phyloP scores from a whole-genome alignment of 2,888 invertebrate genomes.

The Pammene fasciana region DNA sequence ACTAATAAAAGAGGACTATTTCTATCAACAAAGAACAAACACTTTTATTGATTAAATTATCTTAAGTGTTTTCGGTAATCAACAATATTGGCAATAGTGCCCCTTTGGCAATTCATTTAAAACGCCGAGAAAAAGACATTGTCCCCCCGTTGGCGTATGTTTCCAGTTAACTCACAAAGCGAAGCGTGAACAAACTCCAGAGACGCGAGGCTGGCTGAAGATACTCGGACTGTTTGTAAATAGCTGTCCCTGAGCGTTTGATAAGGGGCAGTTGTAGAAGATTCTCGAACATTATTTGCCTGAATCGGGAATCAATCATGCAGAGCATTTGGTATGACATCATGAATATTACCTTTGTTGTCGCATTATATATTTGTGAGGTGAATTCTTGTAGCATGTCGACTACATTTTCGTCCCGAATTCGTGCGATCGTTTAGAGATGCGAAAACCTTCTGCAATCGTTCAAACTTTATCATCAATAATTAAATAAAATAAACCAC shows the following conservation, averaged over 20 bases:
- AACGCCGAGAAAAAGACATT: slow-evolving; percentile 43
- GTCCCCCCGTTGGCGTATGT: slow-evolving; percentile 7
- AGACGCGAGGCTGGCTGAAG: slow-evolving; percentile 18
- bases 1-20: no score
- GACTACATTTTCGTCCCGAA: no score
- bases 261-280: slow-evolving; percentile 18
- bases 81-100: no score
- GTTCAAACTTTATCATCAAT: no score
- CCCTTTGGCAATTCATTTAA: slow-evolving; percentile 45
- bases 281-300: slow-evolving; percentile 35
- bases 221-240: slow-evolving; percentile 18
- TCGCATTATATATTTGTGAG: no score
- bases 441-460: no score
- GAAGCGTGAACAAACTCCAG: slow-evolving; percentile 23
- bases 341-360: slow-evolving; percentile 50
- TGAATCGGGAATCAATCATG: slow-evolving; percentile 48
- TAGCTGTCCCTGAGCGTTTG: slow-evolving; percentile 3
- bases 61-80: no score
- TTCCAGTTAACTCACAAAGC: slow-evolving; percentile 37
- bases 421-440: no score
- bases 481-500: no score
- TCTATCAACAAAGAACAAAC: no score
- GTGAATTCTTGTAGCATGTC: no score
- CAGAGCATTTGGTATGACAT: slow-evolving; percentile 52
- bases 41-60: no score